phyloP scores from a whole-genome alignment of 2,113 vertebrate genomes.

The Sakesphorus luctuosus region DNA sequence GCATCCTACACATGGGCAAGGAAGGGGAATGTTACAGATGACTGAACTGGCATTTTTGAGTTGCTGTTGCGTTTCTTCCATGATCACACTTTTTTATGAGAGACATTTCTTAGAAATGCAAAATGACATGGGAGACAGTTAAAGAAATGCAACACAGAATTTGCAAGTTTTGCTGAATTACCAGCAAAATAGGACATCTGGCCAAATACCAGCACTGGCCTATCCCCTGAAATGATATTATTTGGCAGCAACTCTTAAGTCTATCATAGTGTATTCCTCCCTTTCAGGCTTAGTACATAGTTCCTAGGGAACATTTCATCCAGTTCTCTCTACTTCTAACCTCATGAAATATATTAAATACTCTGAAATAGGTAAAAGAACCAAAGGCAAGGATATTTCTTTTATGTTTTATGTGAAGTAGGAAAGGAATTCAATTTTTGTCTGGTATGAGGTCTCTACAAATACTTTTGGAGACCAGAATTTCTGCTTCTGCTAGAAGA shows the following conservation, averaged over 20 bases:
- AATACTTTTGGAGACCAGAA: background rate
- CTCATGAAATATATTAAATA: background rate
- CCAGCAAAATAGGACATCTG: background rate
- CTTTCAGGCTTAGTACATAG: background rate
- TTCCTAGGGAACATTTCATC: background rate
- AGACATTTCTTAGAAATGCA: background rate
- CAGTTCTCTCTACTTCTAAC: background rate
- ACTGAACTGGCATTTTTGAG: background rate
- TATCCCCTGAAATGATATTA: background rate
- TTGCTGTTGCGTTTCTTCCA: background rate
- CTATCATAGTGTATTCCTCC: background rate
- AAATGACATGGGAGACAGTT: background rate
- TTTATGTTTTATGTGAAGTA: background rate
- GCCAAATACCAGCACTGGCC: background rate
- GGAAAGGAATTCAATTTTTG: background rate
- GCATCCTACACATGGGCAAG: rapidly evolving
- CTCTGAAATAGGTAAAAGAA: background rate
- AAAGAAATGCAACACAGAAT: background rate
- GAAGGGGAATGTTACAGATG: background rate
- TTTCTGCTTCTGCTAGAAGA: constrained; percentile 21
- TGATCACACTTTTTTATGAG: background rate
- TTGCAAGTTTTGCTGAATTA: background rate
- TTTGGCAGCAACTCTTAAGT: background rate
- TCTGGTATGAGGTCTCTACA: background rate
- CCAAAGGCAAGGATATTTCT: background rate